Base-by-base conservation (phyloP, 1,140 invertebrate species). In the Calephelis nemesis region DNA sequence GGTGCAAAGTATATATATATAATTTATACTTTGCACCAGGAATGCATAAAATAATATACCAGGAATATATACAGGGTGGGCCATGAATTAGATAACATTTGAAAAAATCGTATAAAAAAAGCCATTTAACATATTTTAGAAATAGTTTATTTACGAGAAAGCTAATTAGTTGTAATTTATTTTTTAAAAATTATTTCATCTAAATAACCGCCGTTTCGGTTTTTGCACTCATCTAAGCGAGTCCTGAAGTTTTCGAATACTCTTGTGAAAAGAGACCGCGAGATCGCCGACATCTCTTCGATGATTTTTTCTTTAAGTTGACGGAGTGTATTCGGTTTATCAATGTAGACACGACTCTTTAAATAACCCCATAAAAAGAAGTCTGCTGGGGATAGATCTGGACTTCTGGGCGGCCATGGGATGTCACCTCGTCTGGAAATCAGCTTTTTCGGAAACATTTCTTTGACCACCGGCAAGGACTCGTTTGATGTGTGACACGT, bases 21-120 rank as follows among this genome's bases (percentile, higher is more conserved):
- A n/a, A n/a, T n/a, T n/a, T n/a, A n/a, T n/a, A n/a, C n/a, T n/a
- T n/a, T n/a, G n/a, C n/a, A n/a, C n/a, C n/a, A n/a, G n/a, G n/a
- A n/a, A n/a, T n/a, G n/a, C n/a, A n/a, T n/a, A n/a, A n/a, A n/a
- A n/a, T n/a, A n/a, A n/a, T n/a, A n/a, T n/a, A n/a, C n/a, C n/a
- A n/a, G n/a, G n/a, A n/a, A n/a, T n/a, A 42, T 42, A 49, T 64
- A 47, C 62, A 63, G 47, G 62, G 42, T 47, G 62, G 47, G 45
- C 62, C 62, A 63, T 13, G 42, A n/a, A 63, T 63, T 47, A 63
- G 62, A 47, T 47, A 63, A 63, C 62, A 63, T 63, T 63, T 63
- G n/a, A 63, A 63, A 63, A 47, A 63, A 63, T 63, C 45, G 10
- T 48, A 63, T n/a, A n/a, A 7, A 48, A 63, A 63, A 63, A 63